Evolutionary conservation across 2,113 vertebrate species (phyloP).

Genomic region (Mustela lutreola): DNA sequence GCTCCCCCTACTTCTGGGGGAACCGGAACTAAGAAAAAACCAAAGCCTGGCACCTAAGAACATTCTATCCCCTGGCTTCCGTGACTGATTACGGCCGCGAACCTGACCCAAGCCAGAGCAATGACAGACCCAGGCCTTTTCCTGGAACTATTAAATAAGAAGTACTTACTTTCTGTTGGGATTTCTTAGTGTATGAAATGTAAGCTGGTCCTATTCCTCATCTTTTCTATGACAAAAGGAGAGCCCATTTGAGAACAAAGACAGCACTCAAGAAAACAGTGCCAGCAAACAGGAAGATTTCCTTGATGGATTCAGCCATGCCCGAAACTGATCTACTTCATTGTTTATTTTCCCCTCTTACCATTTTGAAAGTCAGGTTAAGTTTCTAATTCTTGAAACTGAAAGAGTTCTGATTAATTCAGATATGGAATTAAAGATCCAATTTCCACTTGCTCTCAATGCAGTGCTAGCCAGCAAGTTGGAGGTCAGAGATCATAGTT

Average conservation of each 20-base stretch:
- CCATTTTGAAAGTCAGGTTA: not conserved
- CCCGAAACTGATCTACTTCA: not conserved
- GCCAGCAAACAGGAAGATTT: not conserved
- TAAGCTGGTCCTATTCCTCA: not conserved
- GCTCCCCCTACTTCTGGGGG: not conserved
- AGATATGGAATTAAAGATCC: not conserved
- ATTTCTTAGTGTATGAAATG: not conserved
- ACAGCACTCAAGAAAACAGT: not conserved
- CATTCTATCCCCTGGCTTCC: not conserved
- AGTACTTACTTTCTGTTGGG: not conserved
- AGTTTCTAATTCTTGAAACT: not conserved
- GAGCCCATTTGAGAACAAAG: not conserved
- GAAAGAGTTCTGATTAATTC: constrained; percentile 2
- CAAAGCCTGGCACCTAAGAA: not conserved
- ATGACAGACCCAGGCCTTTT: not conserved
- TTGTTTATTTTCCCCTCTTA: not conserved
- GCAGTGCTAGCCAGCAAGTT: not conserved
- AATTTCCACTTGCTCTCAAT: not conserved
- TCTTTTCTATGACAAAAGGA: not conserved
- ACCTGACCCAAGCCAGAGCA: not conserved
- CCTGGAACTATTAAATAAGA: not conserved
- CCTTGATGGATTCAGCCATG: not conserved
- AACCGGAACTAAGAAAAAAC: not conserved
- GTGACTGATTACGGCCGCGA: not conserved
- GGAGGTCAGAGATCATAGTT: not conserved